Conservation (phyloP, 1,140 invertebrate species). For the Caenorhabditis latens region DNA sequence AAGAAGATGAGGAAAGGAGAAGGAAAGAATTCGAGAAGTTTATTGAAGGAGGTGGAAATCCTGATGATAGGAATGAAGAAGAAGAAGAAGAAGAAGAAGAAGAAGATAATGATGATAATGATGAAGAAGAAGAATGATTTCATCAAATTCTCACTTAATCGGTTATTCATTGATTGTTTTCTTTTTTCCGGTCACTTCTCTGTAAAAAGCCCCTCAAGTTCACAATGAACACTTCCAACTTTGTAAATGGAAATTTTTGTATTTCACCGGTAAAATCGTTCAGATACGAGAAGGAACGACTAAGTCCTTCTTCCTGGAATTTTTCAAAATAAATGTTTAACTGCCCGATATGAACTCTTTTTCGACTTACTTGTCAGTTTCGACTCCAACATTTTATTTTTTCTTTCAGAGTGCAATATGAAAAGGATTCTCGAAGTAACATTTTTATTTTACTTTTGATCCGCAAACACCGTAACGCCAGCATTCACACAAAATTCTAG, state of each 20-base stretch:
- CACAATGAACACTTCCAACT: too few relatives aligned
- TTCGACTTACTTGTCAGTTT: too few relatives aligned
- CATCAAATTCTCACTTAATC: not conserved
- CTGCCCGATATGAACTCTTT: too few relatives aligned
- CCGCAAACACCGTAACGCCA: slow-evolving; percentile 16
- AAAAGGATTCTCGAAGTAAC: too few relatives aligned
- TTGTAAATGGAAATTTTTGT: too few relatives aligned
- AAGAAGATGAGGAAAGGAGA: slow-evolving; percentile 86
- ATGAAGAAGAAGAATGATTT: not conserved
- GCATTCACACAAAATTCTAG: slow-evolving; percentile 1
- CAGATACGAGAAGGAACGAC: too few relatives aligned
- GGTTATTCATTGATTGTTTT: not conserved
- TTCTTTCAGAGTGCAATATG: too few relatives aligned
- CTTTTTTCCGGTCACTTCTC: not conserved
- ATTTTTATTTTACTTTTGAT: too few relatives aligned
- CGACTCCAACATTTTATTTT: too few relatives aligned
- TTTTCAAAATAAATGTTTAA: too few relatives aligned
- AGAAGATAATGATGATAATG: slow-evolving; percentile 24
- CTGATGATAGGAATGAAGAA: slow-evolving; percentile 65
- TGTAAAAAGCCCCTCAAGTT: not conserved
- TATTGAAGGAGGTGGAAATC: slow-evolving; percentile 64
- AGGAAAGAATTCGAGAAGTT: slow-evolving; percentile 90
- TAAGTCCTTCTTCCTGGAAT: too few relatives aligned
- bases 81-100: slow-evolving; percentile 29
- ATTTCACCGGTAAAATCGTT: too few relatives aligned